A percentile compares a stretch with the other conserved stretches of the same genome.
Evolutionary conservation across 30 jellyfish, hydroid and myxozoan species (phyloP).

Genomic region (Rhopilema esculentum): DNA sequence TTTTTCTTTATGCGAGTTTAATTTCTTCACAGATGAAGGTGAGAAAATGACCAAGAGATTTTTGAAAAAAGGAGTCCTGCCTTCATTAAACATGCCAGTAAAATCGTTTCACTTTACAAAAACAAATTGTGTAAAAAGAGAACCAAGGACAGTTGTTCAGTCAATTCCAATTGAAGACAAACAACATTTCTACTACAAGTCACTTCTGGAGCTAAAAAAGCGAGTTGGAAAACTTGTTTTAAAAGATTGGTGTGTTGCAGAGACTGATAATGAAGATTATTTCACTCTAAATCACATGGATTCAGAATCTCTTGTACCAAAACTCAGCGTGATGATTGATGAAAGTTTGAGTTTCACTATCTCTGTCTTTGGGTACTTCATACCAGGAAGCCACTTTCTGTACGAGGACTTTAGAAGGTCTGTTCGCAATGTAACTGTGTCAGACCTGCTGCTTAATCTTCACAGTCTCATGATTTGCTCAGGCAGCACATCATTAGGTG

Average conservation of each 20-base stretch:
- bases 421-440: constrained; percentile 28
- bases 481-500: constrained; percentile 11
- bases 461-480: constrained; percentile 25
- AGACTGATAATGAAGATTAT: neutral
- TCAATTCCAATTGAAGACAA: neutral
- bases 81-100: neutral
- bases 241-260: constrained; percentile 7
- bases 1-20: neutral
- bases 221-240: constrained; percentile 8
- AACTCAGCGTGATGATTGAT: constrained; percentile 29
- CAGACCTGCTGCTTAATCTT: constrained; percentile 26
- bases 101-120: neutral
- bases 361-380: constrained; percentile 50
- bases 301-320: constrained; percentile 14
- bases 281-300: neutral
- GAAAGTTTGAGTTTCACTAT: constrained; percentile 25
- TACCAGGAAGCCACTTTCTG: constrained; percentile 36
- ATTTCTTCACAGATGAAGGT: neutral
- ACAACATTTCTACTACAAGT: neutral
- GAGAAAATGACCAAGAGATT: neutral
- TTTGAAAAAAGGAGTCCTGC: constrained; percentile 19
- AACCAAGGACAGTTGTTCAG: neutral
- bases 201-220: neutral
- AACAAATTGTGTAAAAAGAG: neutral
- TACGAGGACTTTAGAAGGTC: constrained; percentile 14